These are phyloP conservation scores for Aricia agestis DNA, from an alignment of 1,140 invertebrate species.

Conservation along the genomic window DNA sequence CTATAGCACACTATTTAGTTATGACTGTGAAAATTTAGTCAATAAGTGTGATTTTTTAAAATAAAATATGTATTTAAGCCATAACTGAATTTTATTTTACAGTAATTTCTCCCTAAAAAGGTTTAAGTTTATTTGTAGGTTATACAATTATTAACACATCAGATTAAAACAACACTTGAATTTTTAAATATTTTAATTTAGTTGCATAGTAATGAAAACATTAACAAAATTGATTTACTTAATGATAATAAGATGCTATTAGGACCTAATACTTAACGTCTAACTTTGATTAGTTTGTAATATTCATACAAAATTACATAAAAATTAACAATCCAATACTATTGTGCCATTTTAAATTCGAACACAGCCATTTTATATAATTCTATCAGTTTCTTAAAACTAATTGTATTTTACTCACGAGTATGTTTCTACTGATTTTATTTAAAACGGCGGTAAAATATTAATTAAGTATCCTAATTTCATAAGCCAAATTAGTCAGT, in stretches of 20 bases:
- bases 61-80: background rate
- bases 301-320: conserved; percentile 48
- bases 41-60: background rate
- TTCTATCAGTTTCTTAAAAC: conserved; percentile 43
- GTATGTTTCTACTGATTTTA: background rate
- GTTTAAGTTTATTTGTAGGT: no score
- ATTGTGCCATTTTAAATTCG: conserved; percentile 60
- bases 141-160: no score
- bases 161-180: no score
- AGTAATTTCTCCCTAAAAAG: no score
- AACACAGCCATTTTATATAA: conserved; percentile 72
- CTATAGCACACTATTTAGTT: background rate
- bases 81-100: background rate
- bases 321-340: conserved; percentile 37
- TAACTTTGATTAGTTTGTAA: conserved; percentile 27
- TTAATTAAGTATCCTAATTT: background rate
- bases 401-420: background rate
- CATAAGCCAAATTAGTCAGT: background rate
- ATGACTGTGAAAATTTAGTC: background rate
- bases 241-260: conserved; percentile 24
- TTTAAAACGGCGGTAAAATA: background rate
- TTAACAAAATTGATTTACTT: conserved; percentile 22
- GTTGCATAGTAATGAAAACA: conserved; percentile 11
- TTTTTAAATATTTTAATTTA: conserved; percentile 9
- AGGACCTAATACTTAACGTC: conserved; percentile 5